phyloP scores from a whole-genome alignment of 2,113 vertebrate species.

The Hucho hucho region DNA sequence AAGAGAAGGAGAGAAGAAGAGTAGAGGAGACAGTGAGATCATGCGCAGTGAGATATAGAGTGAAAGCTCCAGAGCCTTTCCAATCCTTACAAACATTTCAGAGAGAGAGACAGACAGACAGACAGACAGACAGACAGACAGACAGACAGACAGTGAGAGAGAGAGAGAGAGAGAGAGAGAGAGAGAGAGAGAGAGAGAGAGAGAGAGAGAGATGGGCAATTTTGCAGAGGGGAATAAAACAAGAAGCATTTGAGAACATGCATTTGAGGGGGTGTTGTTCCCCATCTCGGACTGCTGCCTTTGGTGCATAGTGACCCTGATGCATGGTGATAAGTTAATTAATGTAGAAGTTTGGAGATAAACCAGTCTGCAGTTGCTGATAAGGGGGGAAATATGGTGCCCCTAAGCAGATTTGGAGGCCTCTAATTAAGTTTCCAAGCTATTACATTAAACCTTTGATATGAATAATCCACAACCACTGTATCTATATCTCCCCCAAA shows the following conservation, averaged over 20 bases:
- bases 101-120: neutral
- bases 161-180: no score
- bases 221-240: neutral
- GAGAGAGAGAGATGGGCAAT: neutral
- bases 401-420: constrained; percentile 23
- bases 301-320: constrained; percentile 34
- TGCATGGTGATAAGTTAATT: constrained; percentile 53
- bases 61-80: constrained; percentile 6
- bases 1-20: neutral
- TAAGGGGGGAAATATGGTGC: constrained; percentile 31
- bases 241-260: neutral
- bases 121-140: no score
- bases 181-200: no score
- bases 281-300: constrained; percentile 23
- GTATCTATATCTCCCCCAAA: neutral
- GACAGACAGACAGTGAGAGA: neutral
- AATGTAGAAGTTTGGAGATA: constrained; percentile 29
- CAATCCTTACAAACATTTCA: neutral
- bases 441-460: constrained; percentile 4
- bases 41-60: neutral
- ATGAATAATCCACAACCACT: constrained; percentile 15
- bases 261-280: constrained; percentile 2
- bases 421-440: constrained; percentile 10
- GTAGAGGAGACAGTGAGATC: neutral
- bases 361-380: constrained; percentile 39